These are phyloP conservation scores for Carollia perspicillata DNA, from an alignment of 2,113 vertebrate genomes.

Conservation along the genomic window DNA sequence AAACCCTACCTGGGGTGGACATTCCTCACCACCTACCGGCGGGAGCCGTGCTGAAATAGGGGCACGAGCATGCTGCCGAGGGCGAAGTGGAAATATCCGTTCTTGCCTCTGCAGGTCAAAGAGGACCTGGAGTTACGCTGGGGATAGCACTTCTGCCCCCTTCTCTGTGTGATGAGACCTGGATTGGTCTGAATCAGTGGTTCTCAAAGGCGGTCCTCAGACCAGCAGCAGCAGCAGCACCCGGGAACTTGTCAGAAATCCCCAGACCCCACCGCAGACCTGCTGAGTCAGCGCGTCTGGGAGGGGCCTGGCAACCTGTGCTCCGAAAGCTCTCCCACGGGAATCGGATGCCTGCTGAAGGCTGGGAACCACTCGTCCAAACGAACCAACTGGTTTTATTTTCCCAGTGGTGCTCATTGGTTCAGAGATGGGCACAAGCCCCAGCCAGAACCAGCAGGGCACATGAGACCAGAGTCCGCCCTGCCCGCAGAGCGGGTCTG, in stretches of 20 bases:
- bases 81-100: not conserved
- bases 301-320: too few species aligned
- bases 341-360: not conserved
- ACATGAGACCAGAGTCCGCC: not conserved
- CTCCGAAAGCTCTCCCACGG: not conserved
- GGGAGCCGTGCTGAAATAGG: not conserved
- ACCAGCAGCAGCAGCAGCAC: not conserved
- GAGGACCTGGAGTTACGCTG: not conserved
- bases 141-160: not conserved
- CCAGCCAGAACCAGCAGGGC: not conserved
- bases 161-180: not conserved
- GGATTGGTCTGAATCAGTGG: too few species aligned
- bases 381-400: not conserved
- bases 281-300: not conserved
- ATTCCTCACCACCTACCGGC: not conserved
- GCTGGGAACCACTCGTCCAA: not conserved
- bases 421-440: not conserved
- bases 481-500: not conserved
- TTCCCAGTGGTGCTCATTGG: not conserved
- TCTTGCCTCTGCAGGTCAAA: not conserved
- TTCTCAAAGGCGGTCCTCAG: not conserved
- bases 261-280: not conserved
- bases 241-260: not conserved
- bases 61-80: not conserved
- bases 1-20: not conserved